phyloP scores from a whole-genome alignment of 2,888 invertebrate species.

The Gastrophysa polygoni region DNA sequence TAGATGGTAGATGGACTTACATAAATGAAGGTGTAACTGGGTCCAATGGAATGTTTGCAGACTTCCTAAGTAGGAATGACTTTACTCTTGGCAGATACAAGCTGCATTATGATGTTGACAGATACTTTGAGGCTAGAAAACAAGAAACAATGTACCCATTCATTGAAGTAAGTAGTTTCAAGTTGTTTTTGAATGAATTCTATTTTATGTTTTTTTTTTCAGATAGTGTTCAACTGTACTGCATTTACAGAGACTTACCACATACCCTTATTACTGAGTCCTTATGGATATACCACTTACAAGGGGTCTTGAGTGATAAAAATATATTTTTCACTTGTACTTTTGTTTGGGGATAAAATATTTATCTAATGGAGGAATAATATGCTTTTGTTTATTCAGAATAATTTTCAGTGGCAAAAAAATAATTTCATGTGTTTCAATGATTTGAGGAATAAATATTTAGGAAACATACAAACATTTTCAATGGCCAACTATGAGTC shows the following conservation, averaged over 20 bases:
- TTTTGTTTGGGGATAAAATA: no score
- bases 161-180: conserved; percentile 71
- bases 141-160: conserved; percentile 75
- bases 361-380: no score
- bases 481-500: no score
- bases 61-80: conserved; percentile 65
- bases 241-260: conserved; percentile 72
- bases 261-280: conserved; percentile 75
- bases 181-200: neutral
- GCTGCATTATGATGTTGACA: conserved; percentile 73
- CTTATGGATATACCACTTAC: conserved; percentile 80
- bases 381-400: no score
- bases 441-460: no score
- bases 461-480: no score
- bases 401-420: no score
- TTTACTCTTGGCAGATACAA: conserved; percentile 75
- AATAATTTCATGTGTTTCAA: no score
- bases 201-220: conserved; percentile 45
- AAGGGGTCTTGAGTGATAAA: conserved; percentile 65
- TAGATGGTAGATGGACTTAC: conserved; percentile 70
- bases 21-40: conserved; percentile 70
- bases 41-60: conserved; percentile 69
- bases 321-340: neutral
- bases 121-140: conserved; percentile 68
- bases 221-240: conserved; percentile 74